phyloP scores from a whole-genome alignment of 2,888 invertebrate genomes.

The Tethea ocularis region DNA sequence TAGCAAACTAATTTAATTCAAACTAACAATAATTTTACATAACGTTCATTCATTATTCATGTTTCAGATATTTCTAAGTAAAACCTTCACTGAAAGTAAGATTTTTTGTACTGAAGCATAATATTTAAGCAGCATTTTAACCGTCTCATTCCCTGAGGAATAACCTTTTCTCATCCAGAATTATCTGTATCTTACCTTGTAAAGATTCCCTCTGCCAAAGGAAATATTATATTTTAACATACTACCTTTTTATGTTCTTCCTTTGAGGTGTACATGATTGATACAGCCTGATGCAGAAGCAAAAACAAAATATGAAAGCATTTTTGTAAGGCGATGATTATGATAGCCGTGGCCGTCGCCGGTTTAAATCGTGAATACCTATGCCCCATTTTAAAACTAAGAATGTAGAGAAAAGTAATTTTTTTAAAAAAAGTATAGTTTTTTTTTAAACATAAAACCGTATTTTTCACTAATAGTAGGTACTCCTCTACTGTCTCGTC shows the following conservation, averaged over 20 bases:
- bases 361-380: too few species aligned
- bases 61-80: neutral
- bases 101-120: conserved; percentile 12
- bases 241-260: conserved; percentile 11
- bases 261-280: neutral
- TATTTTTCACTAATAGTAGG: too few species aligned
- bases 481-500: too few species aligned
- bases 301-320: neutral
- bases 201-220: conserved; percentile 31
- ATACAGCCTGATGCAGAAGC: neutral
- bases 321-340: too few species aligned
- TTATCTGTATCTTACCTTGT: conserved; percentile 44
- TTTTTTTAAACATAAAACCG: too few species aligned
- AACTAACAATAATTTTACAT: too few species aligned
- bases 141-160: conserved; percentile 31
- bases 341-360: too few species aligned
- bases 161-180: conserved; percentile 43
- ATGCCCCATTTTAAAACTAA: too few species aligned
- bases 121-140: conserved; percentile 40
- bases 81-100: conserved; percentile 19
- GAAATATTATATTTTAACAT: conserved; percentile 35
- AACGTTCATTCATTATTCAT: too few species aligned
- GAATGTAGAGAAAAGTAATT: too few species aligned
- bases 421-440: too few species aligned
- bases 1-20: too few species aligned